Conservation (phyloP, 2,113 vertebrate genomes). For the Pandion haliaetus region DNA sequence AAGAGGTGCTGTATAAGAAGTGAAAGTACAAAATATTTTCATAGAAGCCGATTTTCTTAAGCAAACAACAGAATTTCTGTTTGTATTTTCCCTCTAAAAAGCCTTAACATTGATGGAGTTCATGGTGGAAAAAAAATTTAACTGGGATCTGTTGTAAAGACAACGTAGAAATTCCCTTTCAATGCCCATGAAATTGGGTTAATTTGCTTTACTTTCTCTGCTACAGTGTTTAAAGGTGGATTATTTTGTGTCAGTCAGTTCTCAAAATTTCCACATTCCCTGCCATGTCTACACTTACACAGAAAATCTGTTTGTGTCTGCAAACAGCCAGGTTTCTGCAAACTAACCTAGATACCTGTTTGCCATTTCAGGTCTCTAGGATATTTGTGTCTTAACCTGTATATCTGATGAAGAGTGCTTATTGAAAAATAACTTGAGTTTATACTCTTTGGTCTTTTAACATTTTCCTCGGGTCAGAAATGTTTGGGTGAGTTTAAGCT, state of each 20-base stretch:
- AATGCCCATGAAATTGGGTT: not conserved
- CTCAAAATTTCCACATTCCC: not conserved
- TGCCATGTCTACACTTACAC: not conserved
- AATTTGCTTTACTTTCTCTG: not conserved
- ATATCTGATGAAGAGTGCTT: not conserved
- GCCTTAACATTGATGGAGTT: not conserved
- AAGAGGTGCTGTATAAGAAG: not conserved
- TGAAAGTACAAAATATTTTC: not conserved
- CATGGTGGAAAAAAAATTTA: not conserved
- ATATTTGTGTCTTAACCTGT: not conserved
- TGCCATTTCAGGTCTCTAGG: not conserved
- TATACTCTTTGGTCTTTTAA: not conserved
- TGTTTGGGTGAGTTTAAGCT: not conserved
- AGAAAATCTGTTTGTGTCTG: not conserved
- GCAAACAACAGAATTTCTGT: not conserved
- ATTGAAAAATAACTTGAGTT: not conserved
- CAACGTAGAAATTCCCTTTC: not conserved
- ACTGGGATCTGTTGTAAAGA: not conserved
- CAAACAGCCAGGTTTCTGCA: not conserved
- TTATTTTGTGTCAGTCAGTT: not conserved
- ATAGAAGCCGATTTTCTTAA: not conserved
- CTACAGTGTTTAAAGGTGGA: not conserved
- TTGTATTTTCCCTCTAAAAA: not conserved
- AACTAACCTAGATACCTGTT: not conserved
- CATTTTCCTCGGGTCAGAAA: not conserved